Base-by-base conservation (phyloP, 2,888 invertebrate genomes). In the Nemoura dubitans region DNA sequence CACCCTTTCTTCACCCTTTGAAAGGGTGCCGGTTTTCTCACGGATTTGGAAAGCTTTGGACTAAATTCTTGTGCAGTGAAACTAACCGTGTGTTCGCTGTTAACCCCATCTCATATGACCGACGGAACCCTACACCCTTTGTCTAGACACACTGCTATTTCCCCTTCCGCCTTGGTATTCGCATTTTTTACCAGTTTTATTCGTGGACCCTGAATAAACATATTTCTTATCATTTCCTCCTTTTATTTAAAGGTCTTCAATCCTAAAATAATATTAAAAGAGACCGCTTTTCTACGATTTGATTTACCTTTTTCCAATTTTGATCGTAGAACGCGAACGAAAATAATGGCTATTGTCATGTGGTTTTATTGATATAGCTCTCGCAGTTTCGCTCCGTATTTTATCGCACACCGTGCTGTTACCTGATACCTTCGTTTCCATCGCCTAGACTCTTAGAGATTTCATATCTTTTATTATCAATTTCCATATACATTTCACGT, bases 1-100 rank as follows among this genome's bases (percentile, higher is more conserved):
- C 87, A 87, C 87, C 87, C 87, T 87, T 87, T 87, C 86, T 36
- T 83, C 5, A 16, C 42, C 1, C 28, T 78, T 21, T 83, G 83
- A 83, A 83, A 83, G 83, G 83, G 83, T 30, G 42, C 30, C 43
- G 30, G 26, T 83, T 83, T 83, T 83, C 83, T 83, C 83, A 83
- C 83, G 83, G 83, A 83, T 83, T 83, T 26, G 36, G 26, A 42
- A 7, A 30, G 83, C 83, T 83, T 83, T 83, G 36, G 83, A 42
- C 36, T 42, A 36, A 30, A 83, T 36, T 42, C 36, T 83, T 83
- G 42, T 36, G 30, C 30, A 82, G 30, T 36, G 29, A 82, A 30
- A 82, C 27, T 29, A 82, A 78, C 25, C 28, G 28, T 28, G 78
- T 78, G 26, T 78, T 78, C 6, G 25, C 78, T 78, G 26, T 78